Evolutionary conservation across 1,140 invertebrate genomes (phyloP), one percentile per base, ranked within the genome.

Genomic region (Drosophila trapezifrons): DNA sequence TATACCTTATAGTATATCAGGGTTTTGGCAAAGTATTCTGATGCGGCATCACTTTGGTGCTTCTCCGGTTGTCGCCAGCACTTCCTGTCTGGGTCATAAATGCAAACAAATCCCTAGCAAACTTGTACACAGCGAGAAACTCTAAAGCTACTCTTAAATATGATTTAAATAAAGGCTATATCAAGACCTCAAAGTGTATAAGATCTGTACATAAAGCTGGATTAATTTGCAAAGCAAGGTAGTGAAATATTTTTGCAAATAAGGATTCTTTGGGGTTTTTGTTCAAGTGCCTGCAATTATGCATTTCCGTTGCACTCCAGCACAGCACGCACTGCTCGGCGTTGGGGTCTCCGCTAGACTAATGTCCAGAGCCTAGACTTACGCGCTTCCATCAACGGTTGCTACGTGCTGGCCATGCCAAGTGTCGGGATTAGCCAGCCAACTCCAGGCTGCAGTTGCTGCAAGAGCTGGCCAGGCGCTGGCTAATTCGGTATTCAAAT

Each of bases 401-500:
- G 27, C 46, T 84, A 89, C 84, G 84, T 89, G 84, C 69, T 62
- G 35, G n/a, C 51, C 84, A 89, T 89, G 49, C 57, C 54, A 78
- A 89, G 60, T 46, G 38, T 17, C 25, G 43, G 71, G 60, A 77
- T 84, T 77, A 80, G 63, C 51, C 47, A 72, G 18, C 52, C 55
- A 45, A 52, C 55, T 73, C 42, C 57, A 42, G 38, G 37, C 32
- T 64, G 73, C 77, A 57, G 47, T 69, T 69, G 65, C 60, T 66
- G 56, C 67, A 51, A 72, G 56, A 60, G 38, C 55, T 52, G 32
- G 55, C 32, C 38, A 38, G 59, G 72, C 84, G 7, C 29, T 9
- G 20, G 32, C 51, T 87, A 78, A 87, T 87, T 87, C 84, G 59
- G 84, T 89, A 89, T 89, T 84, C 84, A 89, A 89, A 89, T 84